These are phyloP conservation scores for Sebastes minor DNA, from an alignment of 2,797 vertebrate genomes.

Conservation along the genomic window DNA sequence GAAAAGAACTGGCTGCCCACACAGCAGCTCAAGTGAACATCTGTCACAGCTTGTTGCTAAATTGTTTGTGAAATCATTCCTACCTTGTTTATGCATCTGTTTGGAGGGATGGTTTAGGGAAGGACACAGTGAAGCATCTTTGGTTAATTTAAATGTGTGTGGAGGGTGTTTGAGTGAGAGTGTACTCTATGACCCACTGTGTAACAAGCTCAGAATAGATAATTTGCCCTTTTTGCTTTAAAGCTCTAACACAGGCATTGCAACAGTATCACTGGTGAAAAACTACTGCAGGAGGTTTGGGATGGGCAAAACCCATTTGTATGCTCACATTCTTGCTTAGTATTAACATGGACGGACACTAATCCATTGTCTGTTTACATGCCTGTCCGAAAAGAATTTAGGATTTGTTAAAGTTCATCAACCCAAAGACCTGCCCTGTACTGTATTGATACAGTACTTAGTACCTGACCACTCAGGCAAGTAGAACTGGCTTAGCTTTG, in stretches of 20 bases:
- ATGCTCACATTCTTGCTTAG: slow-evolving; percentile 11
- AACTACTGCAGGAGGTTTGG: background rate
- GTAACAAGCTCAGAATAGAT: slow-evolving; percentile 40
- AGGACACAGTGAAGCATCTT: slow-evolving; percentile 19
- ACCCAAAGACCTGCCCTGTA: background rate
- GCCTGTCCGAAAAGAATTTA: background rate
- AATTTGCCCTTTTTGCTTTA: slow-evolving; percentile 36
- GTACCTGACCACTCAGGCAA: slow-evolving; percentile 14
- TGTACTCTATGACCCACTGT: slow-evolving; percentile 15
- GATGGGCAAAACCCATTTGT: slow-evolving; percentile 6
- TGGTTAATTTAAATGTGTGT: slow-evolving; percentile 38
- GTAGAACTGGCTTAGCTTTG: slow-evolving; percentile 20
- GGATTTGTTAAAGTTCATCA: slow-evolving; percentile 33
- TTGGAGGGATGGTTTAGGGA: slow-evolving; percentile 12
- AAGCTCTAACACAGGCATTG: slow-evolving; percentile 11
- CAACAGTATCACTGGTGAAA: slow-evolving; percentile 1
- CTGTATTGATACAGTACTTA: slow-evolving; percentile 7
- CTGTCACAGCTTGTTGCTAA: slow-evolving; percentile 42
- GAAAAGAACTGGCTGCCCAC: background rate
- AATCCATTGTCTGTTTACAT: slow-evolving; percentile 26
- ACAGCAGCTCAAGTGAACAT: slow-evolving; percentile 43
- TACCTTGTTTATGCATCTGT: slow-evolving; percentile 30
- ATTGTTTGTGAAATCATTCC: slow-evolving; percentile 39
- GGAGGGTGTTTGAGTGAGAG: slow-evolving; percentile 22
- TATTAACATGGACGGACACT: slow-evolving; percentile 26